A percentile compares a stretch with the other conserved stretches of the same genome.
Evolutionary conservation across 2,113 vertebrate species (phyloP).

Genomic region (Tenebrosternarchus preto): DNA sequence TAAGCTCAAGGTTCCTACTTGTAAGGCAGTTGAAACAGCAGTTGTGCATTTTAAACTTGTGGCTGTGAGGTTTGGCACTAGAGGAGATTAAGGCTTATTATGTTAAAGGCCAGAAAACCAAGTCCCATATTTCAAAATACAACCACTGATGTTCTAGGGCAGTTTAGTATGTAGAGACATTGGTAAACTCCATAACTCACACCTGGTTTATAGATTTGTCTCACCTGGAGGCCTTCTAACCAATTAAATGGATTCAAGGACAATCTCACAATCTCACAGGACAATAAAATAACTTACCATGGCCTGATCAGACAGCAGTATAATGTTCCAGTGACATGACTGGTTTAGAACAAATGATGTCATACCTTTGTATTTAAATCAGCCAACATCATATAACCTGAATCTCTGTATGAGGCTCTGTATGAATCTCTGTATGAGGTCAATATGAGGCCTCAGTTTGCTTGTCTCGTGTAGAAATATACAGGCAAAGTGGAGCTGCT

Average conservation of each 20-base stretch:
- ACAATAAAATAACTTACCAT: too few species aligned
- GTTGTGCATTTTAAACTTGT: conserved; percentile 18
- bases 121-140: neutral
- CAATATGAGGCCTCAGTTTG: too few species aligned
- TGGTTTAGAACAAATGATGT: too few species aligned
- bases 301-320: too few species aligned
- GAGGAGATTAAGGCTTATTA: conserved; percentile 32
- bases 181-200: neutral
- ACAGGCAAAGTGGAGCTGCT: too few species aligned
- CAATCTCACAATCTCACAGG: neutral
- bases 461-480: too few species aligned
- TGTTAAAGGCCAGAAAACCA: neutral
- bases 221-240: neutral
- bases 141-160: neutral
- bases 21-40: neutral
- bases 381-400: too few species aligned
- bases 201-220: neutral
- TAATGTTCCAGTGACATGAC: too few species aligned
- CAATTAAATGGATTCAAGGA: neutral
- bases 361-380: too few species aligned
- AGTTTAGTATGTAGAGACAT: neutral
- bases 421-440: too few species aligned
- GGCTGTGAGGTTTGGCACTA: neutral
- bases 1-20: neutral
- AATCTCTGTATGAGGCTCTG: too few species aligned